Conservation (phyloP, 2,113 vertebrate genomes). For the Cervus canadensis region DNA sequence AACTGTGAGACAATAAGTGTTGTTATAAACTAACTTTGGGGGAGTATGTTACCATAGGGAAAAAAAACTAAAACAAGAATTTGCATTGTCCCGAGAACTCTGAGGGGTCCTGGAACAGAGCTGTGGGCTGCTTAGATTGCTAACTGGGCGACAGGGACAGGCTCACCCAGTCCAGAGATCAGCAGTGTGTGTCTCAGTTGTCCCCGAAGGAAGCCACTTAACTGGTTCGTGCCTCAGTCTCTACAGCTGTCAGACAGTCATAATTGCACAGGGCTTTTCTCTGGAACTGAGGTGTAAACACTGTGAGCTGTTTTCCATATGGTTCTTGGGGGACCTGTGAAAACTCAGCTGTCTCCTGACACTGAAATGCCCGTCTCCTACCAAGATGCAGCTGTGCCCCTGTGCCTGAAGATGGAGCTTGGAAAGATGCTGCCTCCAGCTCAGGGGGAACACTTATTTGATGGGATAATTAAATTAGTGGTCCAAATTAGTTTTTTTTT, state of each 20-base stretch:
- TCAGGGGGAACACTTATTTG: not conserved
- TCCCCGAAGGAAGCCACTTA: not conserved
- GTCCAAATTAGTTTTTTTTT: not conserved
- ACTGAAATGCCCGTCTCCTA: not conserved
- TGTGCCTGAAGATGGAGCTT: not conserved
- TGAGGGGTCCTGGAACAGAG: not conserved
- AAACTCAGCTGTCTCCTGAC: not conserved
- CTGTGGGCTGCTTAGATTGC: not conserved
- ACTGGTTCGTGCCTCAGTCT: not conserved
- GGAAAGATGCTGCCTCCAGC: not conserved
- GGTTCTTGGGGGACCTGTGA: conserved; percentile 7
- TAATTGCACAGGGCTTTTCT: not conserved
- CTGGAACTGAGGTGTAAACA: not conserved
- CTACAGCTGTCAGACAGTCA: not conserved
- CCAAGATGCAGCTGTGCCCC: not conserved
- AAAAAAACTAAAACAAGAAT: not conserved
- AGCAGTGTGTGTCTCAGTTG: not conserved
- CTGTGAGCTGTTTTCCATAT: not conserved
- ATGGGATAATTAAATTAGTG: conserved; percentile 29
- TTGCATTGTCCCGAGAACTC: not conserved
- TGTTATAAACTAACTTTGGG: not conserved
- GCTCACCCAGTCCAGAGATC: not conserved
- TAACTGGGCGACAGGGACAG: not conserved
- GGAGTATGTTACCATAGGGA: not conserved
- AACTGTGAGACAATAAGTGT: not conserved